Evolutionary conservation across 2,888 invertebrate species (phyloP).

Genomic region (Amiota minor): DNA sequence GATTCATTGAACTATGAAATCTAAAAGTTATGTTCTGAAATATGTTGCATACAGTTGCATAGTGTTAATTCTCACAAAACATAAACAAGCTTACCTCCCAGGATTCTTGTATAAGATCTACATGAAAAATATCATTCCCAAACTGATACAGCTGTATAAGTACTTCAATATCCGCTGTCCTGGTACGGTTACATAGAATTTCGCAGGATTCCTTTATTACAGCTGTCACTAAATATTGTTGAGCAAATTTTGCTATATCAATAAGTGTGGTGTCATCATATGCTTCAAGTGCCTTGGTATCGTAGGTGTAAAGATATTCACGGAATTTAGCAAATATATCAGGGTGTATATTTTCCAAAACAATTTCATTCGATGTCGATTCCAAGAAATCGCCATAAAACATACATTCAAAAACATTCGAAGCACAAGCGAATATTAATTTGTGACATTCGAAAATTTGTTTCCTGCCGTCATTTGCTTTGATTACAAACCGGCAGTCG

Average conservation of each 20-base stretch:
- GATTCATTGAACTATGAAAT: neutral
- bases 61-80: too few relatives aligned
- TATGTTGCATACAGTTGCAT: too few relatives aligned
- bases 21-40: too few relatives aligned
- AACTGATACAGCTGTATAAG: conserved; percentile 33
- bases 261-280: conserved; percentile 28
- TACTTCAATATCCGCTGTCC: neutral
- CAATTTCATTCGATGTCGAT: conserved; percentile 29
- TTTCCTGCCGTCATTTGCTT: neutral
- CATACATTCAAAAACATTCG: conserved; percentile 44
- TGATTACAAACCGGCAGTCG: conserved; percentile 9
- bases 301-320: conserved; percentile 34
- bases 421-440: conserved; percentile 41
- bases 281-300: conserved; percentile 15
- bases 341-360: conserved; percentile 31
- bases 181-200: conserved; percentile 18
- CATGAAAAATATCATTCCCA: conserved; percentile 27
- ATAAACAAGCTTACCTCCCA: neutral
- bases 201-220: conserved; percentile 32
- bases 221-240: conserved; percentile 35
- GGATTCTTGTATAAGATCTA: conserved; percentile 9
- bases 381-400: conserved; percentile 40
- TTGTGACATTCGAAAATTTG: conserved; percentile 38
- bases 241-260: conserved; percentile 26
- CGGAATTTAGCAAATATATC: conserved; percentile 40